Evolutionary conservation across 2,888 invertebrate species (phyloP).

Genomic region (Drosophila basisetae): DNA sequence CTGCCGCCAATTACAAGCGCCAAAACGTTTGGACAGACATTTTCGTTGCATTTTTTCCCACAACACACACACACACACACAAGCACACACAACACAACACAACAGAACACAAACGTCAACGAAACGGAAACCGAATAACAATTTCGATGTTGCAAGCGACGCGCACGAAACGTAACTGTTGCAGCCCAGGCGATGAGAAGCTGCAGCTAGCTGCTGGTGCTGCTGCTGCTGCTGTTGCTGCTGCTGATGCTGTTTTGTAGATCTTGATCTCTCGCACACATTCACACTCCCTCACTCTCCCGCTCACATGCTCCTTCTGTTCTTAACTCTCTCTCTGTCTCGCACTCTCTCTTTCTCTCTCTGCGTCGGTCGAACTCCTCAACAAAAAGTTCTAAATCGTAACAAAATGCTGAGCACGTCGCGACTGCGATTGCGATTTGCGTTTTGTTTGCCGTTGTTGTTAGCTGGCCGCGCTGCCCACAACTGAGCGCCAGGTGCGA

Average conservation of each 20-base stretch:
- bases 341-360: conserved; percentile 18
- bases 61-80: conserved; percentile 36
- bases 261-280: conserved; percentile 48
- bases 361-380: conserved; percentile 29
- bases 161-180: conserved; percentile 61
- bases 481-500: conserved; percentile 78
- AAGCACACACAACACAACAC: conserved; percentile 31
- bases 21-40: conserved; percentile 69
- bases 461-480: conserved; percentile 67
- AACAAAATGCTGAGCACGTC: conserved; percentile 38
- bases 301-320: conserved; percentile 26
- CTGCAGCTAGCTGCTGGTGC: conserved; percentile 52
- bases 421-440: conserved; percentile 39
- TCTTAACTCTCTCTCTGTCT: conserved; percentile 29
- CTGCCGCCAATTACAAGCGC: conserved; percentile 77
- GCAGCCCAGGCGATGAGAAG: conserved; percentile 60
- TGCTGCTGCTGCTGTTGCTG: conserved; percentile 9
- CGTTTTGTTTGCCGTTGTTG: conserved; percentile 68
- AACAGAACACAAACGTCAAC: conserved; percentile 24
- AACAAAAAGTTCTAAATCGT: conserved; percentile 50
- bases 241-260: conserved; percentile 17
- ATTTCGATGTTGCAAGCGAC: conserved; percentile 67
- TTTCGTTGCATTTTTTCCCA: conserved; percentile 59
- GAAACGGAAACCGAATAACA: conserved; percentile 34
- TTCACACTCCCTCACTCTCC: conserved; percentile 42